Base-by-base conservation (phyloP, 2,797 vertebrate species). In the Paguma larvata region DNA sequence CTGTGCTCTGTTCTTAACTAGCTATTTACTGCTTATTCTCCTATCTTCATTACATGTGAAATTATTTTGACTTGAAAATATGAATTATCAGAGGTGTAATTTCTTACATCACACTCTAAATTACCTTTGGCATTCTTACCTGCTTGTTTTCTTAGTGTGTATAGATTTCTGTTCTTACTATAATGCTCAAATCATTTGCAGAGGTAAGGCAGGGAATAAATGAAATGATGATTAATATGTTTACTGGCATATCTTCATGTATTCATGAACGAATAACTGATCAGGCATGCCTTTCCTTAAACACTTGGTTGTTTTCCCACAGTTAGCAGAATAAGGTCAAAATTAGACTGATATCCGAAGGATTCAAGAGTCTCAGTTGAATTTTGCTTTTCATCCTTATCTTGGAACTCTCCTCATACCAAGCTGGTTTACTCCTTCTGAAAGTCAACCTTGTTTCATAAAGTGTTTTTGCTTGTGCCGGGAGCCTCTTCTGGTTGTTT, bases 31-130 rank as follows among this genome's bases (percentile, higher is more conserved):
- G 27, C 68, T 92, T 89, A 90, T 62, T 84, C 15, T 23, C 44
- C 68, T 56, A 27, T 15, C 7, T 38, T 93, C 18, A 73, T 53
- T 73, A 38, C 2, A n/a, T 77, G 80, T 88, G n/a, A 96, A 48
- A 88, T 96, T 79, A 87, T 93, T 91, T 91, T 89, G 34, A 53
- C 9, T 90, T 89, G 44, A 95, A 84, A 77, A 48, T 62, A 59
- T 65, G 30, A 92, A 77, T 93, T 88, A 53, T 41, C 56, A 77
- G 14, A 59, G 13, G 56, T 59, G 21, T 70, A 38, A 21, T 88
- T 90, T 86, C 10, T 77, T 77, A 10, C 30, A 53, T 38, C 65
- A 80, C 23, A 30, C 5, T 95, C 41, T 91, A 79, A 93, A 89
- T 85, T 75, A 80, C 75, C 12, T 93, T 48, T 91, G 73, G 34